These are phyloP conservation scores for Metalampra italica DNA, from an alignment of 2,888 invertebrate species.

Conservation along the genomic window DNA sequence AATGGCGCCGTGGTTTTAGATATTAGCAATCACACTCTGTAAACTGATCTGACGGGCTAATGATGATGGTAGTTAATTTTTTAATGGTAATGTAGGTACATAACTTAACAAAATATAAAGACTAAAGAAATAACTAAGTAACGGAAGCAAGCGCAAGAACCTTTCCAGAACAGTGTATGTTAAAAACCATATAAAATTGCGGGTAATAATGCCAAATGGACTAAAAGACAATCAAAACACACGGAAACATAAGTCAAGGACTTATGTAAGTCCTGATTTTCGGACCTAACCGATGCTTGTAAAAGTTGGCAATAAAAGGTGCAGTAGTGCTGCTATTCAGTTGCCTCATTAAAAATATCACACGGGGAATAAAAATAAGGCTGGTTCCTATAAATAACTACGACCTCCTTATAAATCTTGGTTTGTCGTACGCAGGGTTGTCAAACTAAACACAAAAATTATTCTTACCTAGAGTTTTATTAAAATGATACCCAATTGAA, in stretches of 20 bases:
- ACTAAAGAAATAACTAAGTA: no score
- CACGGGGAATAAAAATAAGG: constrained; percentile 73
- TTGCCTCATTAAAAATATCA: constrained; percentile 76
- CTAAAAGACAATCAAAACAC: constrained; percentile 19
- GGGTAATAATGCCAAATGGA: no score
- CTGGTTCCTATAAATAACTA: constrained; percentile 66
- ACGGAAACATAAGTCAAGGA: constrained; percentile 34
- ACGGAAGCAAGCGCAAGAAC: no score
- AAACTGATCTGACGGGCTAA: no score
- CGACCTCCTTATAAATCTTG: constrained; percentile 69
- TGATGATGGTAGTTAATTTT: no score
- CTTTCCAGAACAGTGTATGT: no score
- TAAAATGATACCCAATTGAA: no score
- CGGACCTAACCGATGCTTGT: constrained; percentile 50
- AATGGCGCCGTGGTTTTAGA: no score
- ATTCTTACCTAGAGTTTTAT: constrained; percentile 4
- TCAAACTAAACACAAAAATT: constrained; percentile 21
- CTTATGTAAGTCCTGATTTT: constrained; percentile 36
- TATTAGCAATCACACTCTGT: no score
- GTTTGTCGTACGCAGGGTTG: constrained; percentile 63
- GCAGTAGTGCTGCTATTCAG: constrained; percentile 59
- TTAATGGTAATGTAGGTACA: no score
- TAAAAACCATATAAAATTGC: no score
- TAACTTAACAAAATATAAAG: no score
- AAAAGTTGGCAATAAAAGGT: constrained; percentile 63